These are phyloP conservation scores for Plectrocnemia conspersa DNA, from an alignment of 1,140 invertebrate species.

Conservation along the genomic window DNA sequence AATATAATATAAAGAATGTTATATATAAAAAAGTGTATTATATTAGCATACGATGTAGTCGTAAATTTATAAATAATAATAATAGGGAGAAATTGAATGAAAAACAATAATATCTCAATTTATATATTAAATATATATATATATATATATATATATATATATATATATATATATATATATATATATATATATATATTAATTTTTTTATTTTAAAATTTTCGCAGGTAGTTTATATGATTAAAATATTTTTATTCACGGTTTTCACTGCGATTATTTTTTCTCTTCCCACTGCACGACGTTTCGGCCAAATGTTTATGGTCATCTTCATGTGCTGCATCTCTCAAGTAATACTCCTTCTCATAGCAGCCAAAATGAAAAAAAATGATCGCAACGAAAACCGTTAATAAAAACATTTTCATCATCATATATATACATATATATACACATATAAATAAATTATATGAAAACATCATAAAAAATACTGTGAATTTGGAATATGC, in stretches of 20 bases:
- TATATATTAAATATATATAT: constrained; percentile 21
- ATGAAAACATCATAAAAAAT: constrained; percentile 23
- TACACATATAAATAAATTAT: neutral
- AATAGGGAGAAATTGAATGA: constrained; percentile 32
- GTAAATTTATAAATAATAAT: constrained; percentile 17
- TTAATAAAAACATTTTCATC: neutral
- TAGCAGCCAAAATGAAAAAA: too few species aligned
- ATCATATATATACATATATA: neutral
- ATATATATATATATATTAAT: too few species aligned
- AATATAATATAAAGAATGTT: constrained; percentile 35
- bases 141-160: neutral
- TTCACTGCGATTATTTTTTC: too few species aligned
- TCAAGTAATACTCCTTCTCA: too few species aligned
- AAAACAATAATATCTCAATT: constrained; percentile 35
- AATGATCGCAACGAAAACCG: too few species aligned
- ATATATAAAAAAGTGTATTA: constrained; percentile 34
- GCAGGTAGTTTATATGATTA: too few species aligned
- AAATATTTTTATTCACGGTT: too few species aligned
- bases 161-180: neutral
- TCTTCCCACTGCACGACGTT: too few species aligned
- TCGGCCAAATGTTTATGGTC: too few species aligned
- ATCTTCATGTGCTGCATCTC: too few species aligned
- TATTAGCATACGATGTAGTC: constrained; percentile 27
- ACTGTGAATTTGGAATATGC: constrained; percentile 31
- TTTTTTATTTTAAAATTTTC: too few species aligned